Evolutionary conservation across 2,113 vertebrate species (phyloP), one percentile per base, ranked within the genome.

Genomic region (Syngnathoides biaculeatus): DNA sequence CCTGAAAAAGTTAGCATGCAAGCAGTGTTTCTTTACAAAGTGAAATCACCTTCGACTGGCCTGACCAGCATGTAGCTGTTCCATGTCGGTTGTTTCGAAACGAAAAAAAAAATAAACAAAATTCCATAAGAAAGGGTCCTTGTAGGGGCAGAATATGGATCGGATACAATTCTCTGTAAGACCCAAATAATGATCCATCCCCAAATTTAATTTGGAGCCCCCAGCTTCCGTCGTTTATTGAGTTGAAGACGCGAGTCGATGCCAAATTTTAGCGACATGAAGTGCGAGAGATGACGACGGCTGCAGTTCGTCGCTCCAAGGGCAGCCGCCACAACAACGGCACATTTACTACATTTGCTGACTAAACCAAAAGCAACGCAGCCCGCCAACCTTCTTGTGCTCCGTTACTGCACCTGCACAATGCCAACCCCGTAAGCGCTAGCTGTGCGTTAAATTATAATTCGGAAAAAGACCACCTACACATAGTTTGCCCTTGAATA

Each of bases 211-310:
- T 73, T 82, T 74, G 67, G 77, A 10, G 45, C 67, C 20, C 68
- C 52, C 52, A n/a, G 50, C 53, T 53, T 60, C 61, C 60, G 68
- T 79, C 67, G 19, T 84, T 76, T 62, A 69, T 76, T 65, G 65
- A 48, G 8, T 71, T 82, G 64, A 53, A 66, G 67, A n/a, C 47
- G 61, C 24, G 48, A 14, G 8, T 69, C 72, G 61, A 42, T 68
- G 74, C 67, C 72, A 74, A 62, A 67, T 67, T 73, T 76, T 62
- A 65, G 58, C 63, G 35, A 45, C 30, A 70, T 66, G 56, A 74
- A 72, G 60, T 22, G 39, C 67, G 68, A 79, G 67, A 73, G 80
- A 77, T 71, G 64, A 8, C 50, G 78, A 80, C 68, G 71, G 60
- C 65, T 60, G 47, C 71, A 80, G 62, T 71, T 68, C 77, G 69